Conservation (phyloP, 2,797 vertebrate species). For the Xyrichtys novacula region DNA sequence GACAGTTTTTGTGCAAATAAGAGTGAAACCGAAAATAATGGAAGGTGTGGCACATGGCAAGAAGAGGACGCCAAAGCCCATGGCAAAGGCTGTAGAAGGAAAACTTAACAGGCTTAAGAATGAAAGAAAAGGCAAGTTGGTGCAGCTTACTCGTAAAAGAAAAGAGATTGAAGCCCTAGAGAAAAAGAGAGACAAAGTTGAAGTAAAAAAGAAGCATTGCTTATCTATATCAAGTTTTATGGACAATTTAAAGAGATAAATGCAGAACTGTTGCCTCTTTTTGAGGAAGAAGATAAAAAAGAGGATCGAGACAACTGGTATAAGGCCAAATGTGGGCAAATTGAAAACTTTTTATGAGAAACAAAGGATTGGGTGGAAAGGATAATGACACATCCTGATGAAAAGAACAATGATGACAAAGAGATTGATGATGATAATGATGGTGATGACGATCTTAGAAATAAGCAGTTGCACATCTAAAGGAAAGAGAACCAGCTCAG, state of each 20-base stretch:
- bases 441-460: neutral
- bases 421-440: too few species aligned
- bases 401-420: neutral
- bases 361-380: neutral
- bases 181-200: neutral
- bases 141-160: neutral
- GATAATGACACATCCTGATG: neutral
- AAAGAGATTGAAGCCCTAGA: neutral
- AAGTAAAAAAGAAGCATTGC: neutral
- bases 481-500: neutral
- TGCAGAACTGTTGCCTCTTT: neutral
- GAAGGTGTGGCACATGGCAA: neutral
- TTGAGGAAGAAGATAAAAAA: neutral
- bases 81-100: neutral
- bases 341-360: neutral
- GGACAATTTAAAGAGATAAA: neutral
- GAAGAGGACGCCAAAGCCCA: neutral
- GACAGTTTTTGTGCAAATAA: slow-evolving; percentile 1
- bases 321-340: neutral
- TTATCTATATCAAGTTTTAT: neutral
- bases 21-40: neutral
- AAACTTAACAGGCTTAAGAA: neutral
- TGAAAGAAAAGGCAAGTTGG: neutral
- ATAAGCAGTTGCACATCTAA: too few species aligned
- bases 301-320: neutral